Evolutionary conservation across 2,888 invertebrate species (phyloP), one percentile per base, ranked within the genome.

Genomic region (Mamestra brassicae): DNA sequence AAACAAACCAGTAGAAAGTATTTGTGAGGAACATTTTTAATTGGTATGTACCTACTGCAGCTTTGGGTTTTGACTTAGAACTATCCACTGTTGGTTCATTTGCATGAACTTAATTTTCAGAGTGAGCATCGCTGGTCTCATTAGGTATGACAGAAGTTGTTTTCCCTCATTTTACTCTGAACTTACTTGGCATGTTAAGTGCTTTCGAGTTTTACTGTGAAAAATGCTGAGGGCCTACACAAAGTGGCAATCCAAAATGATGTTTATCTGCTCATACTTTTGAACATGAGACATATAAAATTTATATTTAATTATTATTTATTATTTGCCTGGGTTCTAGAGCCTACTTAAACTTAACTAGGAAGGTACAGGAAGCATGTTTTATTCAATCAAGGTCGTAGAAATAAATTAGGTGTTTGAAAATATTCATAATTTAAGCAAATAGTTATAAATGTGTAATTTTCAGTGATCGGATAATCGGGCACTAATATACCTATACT

Each of bases 11-110:
- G 81, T 91, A 92, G 93, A 94, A 94, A 94, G 93, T 91, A 85
- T 90, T 89, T 87, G 90, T 88, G 74, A 87, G 85, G 89, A 88
- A 85, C 78, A 88, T 88, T 92, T 92, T 92, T 92, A 91, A 93
- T 93, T 91, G 88, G 80, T 86, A 83, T 87, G 84, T 81, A 80
- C 86, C 77, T 81, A 78, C 85, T 78, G 75, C 85, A 85, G 76
- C 76, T 77, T 73, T 80, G 83, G 65, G 70, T 75, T 77, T 78
- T 67, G 69, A 78, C 74, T 63, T 47, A 52, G 60, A 50, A 68
- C 58, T 57, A 55, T 52, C 74, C 5, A 38, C 13, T 55, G 45
- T 2, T 36, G 0, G 36, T 63, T 81, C 73, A 81, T 86, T 86
- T 81, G 72, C 83, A 83, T 86, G 70, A 74, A 85, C 70, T 85